A percentile compares a stretch with the other conserved stretches of the same genome.
Conservation (phyloP, 1,140 invertebrate species). For the Neodiprion lecontei region DNA sequence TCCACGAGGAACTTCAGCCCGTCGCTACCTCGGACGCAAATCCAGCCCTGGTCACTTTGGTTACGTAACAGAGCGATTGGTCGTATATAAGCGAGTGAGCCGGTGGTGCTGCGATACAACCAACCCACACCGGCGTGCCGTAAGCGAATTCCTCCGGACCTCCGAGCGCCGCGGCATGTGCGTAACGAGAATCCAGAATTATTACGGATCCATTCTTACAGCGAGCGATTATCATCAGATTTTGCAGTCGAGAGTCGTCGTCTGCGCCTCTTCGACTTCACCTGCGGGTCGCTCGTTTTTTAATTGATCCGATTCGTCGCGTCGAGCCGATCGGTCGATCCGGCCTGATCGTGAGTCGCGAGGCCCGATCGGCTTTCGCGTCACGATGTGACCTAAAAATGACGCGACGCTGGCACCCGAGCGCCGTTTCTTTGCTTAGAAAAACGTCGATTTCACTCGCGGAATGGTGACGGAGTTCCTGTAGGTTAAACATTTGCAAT, state of each 20-base stretch:
- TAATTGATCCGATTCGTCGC: background rate
- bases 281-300: constrained; percentile 1
- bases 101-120: constrained; percentile 1
- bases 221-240: background rate
- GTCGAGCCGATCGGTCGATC: constrained; percentile 23
- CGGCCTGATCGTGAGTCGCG: constrained; percentile 20
- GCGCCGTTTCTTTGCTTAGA: constrained; percentile 39
- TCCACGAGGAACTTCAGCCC: constrained; percentile 31
- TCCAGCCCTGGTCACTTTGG: constrained; percentile 47
- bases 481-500: background rate
- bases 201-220: constrained; percentile 1
- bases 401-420: background rate
- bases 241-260: background rate
- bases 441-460: constrained; percentile 57
- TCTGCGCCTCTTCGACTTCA: background rate
- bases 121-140: constrained; percentile 1
- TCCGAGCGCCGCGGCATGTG: background rate
- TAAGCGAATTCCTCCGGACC: background rate
- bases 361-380: constrained; percentile 54
- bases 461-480: constrained; percentile 49
- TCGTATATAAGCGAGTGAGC: constrained; percentile 20
- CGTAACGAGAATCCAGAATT: background rate
- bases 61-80: constrained; percentile 55
- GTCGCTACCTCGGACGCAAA: background rate
- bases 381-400: constrained; percentile 60